Conservation (phyloP, 2,113 vertebrate species). For the Dipodomys spectabilis region DNA sequence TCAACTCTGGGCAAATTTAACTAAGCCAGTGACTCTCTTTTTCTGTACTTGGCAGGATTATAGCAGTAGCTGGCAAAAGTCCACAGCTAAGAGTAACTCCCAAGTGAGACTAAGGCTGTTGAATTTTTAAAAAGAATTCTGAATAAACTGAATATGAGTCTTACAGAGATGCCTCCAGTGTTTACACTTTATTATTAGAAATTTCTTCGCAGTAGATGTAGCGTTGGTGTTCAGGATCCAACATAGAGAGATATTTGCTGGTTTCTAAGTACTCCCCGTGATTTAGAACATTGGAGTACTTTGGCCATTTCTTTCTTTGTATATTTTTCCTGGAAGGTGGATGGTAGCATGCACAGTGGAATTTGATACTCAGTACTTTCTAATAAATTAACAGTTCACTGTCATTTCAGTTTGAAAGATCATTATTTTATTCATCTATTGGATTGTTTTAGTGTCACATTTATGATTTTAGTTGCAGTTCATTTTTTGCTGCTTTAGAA, state of each 20-base stretch:
- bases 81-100: neutral
- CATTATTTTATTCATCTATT: neutral
- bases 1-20: neutral
- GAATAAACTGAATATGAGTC: neutral
- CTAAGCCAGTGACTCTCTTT: neutral
- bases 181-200: slow-evolving; percentile 40
- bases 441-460: neutral
- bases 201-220: slow-evolving; percentile 1
- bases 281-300: neutral
- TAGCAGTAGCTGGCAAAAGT: neutral
- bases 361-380: neutral
- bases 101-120: neutral
- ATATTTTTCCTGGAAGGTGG: neutral
- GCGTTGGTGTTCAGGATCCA: neutral
- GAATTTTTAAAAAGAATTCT: slow-evolving; percentile 6
- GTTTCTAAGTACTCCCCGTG: neutral
- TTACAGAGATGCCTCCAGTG: neutral
- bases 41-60: neutral
- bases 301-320: neutral
- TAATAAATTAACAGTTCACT: slow-evolving; percentile 18
- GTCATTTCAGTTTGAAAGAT: neutral
- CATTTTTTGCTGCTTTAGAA: neutral
- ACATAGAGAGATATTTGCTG: neutral
- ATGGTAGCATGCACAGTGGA: neutral
- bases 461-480: neutral